Evolutionary conservation across 2,113 vertebrate species (phyloP).

Genomic region (Aptenodytes forsteri): DNA sequence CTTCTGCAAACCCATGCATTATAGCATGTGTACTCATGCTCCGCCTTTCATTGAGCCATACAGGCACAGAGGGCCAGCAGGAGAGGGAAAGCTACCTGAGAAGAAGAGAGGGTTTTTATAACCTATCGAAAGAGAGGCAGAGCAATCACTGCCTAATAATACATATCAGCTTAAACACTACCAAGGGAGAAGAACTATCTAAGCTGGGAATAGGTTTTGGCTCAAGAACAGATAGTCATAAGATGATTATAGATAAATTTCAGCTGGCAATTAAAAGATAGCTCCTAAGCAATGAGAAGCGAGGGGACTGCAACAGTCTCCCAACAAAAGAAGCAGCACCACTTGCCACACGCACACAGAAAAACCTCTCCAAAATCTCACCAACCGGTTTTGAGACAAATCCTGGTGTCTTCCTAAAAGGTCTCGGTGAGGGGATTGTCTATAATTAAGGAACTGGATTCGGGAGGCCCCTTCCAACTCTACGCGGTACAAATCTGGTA

Average conservation of each 20-base stretch:
- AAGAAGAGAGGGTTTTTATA: neutral
- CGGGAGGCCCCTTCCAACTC: neutral
- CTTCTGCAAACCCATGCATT: neutral
- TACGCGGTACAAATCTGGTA: neutral
- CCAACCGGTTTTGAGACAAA: neutral
- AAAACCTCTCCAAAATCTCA: neutral
- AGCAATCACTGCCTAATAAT: neutral
- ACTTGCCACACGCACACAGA: neutral
- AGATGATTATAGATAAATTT: neutral
- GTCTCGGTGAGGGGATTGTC: neutral
- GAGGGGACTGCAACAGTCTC: neutral
- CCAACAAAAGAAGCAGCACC: neutral
- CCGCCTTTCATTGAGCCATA: rapidly evolving
- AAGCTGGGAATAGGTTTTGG: neutral
- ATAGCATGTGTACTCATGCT: neutral
- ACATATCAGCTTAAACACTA: neutral
- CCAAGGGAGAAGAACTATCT: neutral
- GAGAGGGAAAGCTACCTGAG: neutral
- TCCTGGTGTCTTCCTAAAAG: neutral
- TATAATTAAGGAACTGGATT: neutral
- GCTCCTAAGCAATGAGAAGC: neutral
- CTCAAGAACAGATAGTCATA: neutral
- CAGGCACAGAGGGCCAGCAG: neutral
- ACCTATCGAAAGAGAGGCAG: neutral
- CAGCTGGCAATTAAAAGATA: neutral